Conservation (phyloP, 1,140 invertebrate genomes). For the Ceratina australensis region DNA sequence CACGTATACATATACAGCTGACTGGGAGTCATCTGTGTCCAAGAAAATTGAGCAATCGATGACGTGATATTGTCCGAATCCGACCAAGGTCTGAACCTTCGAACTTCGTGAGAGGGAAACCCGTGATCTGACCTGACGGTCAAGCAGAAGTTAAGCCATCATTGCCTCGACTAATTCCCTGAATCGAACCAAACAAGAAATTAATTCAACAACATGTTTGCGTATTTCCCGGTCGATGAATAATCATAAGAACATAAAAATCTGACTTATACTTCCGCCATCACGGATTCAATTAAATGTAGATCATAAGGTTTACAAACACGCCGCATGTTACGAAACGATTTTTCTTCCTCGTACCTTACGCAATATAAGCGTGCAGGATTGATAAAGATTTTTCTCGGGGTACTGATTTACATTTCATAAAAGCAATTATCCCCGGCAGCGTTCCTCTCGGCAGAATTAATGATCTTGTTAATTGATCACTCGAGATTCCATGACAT, state of each 20-base stretch:
- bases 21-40: background rate
- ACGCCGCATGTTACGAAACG: no score
- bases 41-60: slow-evolving; percentile 23
- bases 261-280: no score
- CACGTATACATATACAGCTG: no score
- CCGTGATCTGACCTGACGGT: slow-evolving; percentile 5
- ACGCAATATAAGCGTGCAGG: background rate
- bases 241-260: no score
- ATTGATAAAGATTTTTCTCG: background rate
- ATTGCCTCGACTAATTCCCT: background rate
- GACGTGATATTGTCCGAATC: slow-evolving; percentile 20
- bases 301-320: no score
- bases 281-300: no score
- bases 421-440: background rate
- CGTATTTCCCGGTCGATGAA: no score
- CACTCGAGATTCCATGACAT: background rate
- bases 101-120: background rate
- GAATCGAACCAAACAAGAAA: background rate
- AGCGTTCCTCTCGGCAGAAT: no score
- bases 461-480: no score
- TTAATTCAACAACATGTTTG: no score
- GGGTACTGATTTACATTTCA: background rate
- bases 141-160: background rate
- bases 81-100: slow-evolving; percentile 35
- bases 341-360: background rate